phyloP scores from a whole-genome alignment of 2,113 vertebrate genomes.

The Damaliscus lunatus region DNA sequence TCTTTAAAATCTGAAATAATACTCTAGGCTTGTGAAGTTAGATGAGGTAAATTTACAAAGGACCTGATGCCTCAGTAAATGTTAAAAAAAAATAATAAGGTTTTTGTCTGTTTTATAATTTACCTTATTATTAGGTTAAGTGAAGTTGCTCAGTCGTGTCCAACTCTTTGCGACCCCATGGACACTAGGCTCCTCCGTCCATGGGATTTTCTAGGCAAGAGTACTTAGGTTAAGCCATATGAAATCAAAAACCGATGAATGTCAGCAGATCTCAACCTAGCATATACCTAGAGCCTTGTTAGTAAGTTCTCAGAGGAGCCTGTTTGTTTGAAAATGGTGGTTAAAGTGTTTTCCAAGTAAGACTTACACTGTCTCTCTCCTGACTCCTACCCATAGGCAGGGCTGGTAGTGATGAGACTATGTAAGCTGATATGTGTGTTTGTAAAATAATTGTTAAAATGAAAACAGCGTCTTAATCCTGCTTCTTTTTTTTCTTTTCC shows the following conservation, averaged over 20 bases:
- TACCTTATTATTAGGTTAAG: background rate
- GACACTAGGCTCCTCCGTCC: too few relatives aligned
- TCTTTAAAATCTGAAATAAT: background rate
- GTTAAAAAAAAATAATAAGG: background rate
- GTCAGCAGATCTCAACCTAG: background rate
- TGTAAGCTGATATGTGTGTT: background rate
- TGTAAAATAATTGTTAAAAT: background rate
- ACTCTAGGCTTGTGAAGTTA: background rate
- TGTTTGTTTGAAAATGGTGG: background rate
- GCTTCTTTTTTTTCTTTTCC: constrained; percentile 79
- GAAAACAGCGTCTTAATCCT: constrained; percentile 73
- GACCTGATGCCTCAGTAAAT: background rate
- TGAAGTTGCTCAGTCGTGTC: too few relatives aligned
- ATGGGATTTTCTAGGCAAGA: too few relatives aligned
- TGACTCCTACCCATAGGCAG: background rate
- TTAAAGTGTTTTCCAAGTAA: background rate
- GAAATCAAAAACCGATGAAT: background rate
- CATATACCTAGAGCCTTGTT: background rate
- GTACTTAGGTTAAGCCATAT: background rate
- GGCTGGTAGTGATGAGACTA: background rate
- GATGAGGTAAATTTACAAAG: background rate
- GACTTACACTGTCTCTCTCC: background rate
- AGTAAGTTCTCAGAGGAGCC: background rate
- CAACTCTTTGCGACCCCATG: too few relatives aligned
- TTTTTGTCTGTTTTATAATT: background rate